Base-by-base conservation (phyloP, 2,113 vertebrate genomes). In the Zosterops hypoxanthus region DNA sequence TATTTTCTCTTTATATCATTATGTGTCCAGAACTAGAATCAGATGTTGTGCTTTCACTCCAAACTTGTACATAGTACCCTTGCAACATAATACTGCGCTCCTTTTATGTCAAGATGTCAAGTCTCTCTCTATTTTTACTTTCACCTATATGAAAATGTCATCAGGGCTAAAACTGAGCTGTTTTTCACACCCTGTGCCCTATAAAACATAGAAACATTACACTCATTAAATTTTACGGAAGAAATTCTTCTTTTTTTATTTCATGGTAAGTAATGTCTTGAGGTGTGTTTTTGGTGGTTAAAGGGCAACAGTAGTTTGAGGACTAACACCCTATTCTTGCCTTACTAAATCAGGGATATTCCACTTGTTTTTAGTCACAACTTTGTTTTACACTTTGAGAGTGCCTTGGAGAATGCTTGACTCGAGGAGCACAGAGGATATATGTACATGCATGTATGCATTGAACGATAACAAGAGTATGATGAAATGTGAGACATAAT, bases 61-160 rank as follows among this genome's bases (percentile, higher is more conserved):
- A 46, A 83, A 81, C 49, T 82, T 50, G 11, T 20, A 4, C 52
- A 3, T 29, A 31, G 36, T 42, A 85, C n/a, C 55, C 76, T 81
- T 89, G 52, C 91, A 94, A 81, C 31, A 21, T 34, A 72, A 87
- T 59, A 55, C 85, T n/a, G 14, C 44, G 8, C 73, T 73, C 49
- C 55, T 95, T 96, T 92, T 78, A 94, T 59, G 53, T 95, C 82
- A 87, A 61, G 87, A 90, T 91, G 95, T 95, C 92, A 92, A 89
- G 41, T 69, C 49, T 89, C 84, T 89, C 86, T 92, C 85, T 86
- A 71, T 92, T 97, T 97, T 95, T 78, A 65, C 90, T 95, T 94
- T 72, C 90, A 94, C 92, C 76, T 95, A 70, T 59, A 92, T 96
- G 94, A 97, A 97, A 95, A 97, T 97, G 91, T 97, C 95, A 95